Conservation (phyloP, 2,113 vertebrate genomes). For the Poecilia latipinna region DNA sequence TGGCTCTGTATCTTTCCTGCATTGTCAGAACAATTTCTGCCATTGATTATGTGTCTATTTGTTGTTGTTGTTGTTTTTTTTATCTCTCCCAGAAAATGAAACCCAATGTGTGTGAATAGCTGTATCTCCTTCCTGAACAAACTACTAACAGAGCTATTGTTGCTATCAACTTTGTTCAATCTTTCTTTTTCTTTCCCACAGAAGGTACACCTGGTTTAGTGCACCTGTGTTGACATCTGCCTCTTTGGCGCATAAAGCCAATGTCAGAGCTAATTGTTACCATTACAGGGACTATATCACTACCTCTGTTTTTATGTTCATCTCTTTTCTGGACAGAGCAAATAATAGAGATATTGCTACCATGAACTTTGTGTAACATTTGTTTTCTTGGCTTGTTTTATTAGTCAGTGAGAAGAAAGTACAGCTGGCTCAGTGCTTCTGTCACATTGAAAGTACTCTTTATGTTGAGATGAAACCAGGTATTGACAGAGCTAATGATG, state of each 20-base stretch:
- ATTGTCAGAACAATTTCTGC: neutral
- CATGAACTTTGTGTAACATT: neutral
- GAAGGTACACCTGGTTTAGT: neutral
- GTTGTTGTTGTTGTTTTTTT: neutral
- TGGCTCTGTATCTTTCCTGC: neutral
- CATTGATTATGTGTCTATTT: neutral
- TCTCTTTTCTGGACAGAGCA: neutral
- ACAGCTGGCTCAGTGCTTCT: too few relatives aligned
- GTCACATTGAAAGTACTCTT: too few relatives aligned
- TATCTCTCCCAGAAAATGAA: neutral
- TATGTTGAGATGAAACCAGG: too few relatives aligned
- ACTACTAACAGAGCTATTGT: neutral
- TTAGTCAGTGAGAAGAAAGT: too few relatives aligned
- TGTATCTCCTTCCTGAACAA: neutral
- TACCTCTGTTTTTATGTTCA: neutral
- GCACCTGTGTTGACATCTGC: neutral
- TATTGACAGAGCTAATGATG: too few relatives aligned
- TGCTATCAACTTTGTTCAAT: neutral
- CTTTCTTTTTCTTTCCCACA: neutral
- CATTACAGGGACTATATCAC: neutral
- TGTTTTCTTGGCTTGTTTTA: too few relatives aligned
- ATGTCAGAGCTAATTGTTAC: neutral
- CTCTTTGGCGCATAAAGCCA: neutral
- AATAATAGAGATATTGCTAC: neutral
- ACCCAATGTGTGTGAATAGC: neutral